phyloP scores from a whole-genome alignment of 2,888 invertebrate species.

The Horisme vitalbata region DNA sequence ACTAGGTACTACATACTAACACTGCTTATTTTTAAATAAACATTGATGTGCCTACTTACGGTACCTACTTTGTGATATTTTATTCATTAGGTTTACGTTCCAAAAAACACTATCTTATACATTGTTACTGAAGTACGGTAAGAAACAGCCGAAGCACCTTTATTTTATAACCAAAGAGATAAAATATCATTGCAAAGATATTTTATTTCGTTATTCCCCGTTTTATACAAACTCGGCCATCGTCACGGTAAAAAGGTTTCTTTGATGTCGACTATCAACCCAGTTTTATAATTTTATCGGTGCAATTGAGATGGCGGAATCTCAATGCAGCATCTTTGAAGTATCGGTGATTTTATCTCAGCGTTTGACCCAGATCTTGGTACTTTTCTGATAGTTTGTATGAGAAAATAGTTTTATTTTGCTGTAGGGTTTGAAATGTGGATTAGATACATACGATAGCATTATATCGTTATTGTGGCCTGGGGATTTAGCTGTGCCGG shows the following conservation, averaged over 20 bases:
- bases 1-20: too few relatives aligned
- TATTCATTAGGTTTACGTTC: too few relatives aligned
- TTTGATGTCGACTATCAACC: constrained; percentile 30
- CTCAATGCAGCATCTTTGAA: constrained; percentile 45
- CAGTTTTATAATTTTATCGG: constrained; percentile 38
- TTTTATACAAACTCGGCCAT: constrained; percentile 13
- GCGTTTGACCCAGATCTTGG: constrained; percentile 46
- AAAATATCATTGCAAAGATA: constrained; percentile 1
- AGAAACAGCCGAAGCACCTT: too few relatives aligned
- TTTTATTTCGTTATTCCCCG: constrained; percentile 7
- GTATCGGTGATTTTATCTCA: constrained; percentile 52
- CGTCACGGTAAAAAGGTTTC: constrained; percentile 17
- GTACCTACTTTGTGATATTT: too few relatives aligned
- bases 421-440: background rate
- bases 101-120: too few relatives aligned
- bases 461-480: too few relatives aligned
- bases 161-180: background rate
- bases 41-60: too few relatives aligned
- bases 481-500: too few relatives aligned
- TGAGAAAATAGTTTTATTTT: constrained; percentile 9
- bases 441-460: too few relatives aligned
- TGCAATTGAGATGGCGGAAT: constrained; percentile 40
- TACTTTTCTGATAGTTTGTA: constrained; percentile 29
- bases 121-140: too few relatives aligned
- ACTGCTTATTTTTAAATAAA: too few relatives aligned